Percentiles rank a stretch among this genome's conserved stretches.
These are phyloP conservation scores for Porphyrio hochstetteri DNA, from an alignment of 2,113 vertebrate genomes.

Conservation along the genomic window DNA sequence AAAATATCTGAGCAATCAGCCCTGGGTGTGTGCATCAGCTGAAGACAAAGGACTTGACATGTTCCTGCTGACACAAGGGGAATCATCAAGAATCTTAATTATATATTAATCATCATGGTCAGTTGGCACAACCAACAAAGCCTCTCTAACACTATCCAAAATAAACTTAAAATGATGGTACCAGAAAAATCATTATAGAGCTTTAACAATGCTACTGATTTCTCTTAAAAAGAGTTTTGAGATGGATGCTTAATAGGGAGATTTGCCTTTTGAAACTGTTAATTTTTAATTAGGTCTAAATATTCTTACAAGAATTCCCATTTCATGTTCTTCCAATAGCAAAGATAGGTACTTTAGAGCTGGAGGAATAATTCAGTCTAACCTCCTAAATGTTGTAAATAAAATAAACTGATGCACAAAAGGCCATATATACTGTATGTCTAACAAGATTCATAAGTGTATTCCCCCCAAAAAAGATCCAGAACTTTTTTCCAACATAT, in stretches of 20 bases:
- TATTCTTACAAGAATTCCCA: not conserved
- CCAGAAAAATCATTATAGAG: not conserved
- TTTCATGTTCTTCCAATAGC: not conserved
- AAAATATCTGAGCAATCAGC: not conserved
- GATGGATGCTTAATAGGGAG: not conserved
- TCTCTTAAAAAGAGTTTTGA: not conserved
- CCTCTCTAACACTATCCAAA: not conserved
- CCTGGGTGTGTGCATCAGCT: not conserved
- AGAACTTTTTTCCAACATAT: not conserved
- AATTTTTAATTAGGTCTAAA: conserved; percentile 4
- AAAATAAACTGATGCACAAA: not conserved
- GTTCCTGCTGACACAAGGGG: conserved; percentile 11
- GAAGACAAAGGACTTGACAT: conserved; percentile 33
- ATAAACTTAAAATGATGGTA: not conserved
- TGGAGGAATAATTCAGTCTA: not conserved
- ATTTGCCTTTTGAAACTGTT: not conserved
- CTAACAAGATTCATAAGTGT: not conserved
- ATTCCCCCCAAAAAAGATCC: not conserved
- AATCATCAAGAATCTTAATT: conserved; percentile 36
- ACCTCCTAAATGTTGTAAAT: not conserved
- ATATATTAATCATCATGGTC: conserved; percentile 7
- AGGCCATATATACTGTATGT: not conserved
- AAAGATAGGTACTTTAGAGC: not conserved
- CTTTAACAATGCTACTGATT: not conserved
- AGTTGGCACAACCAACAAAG: not conserved